Evolutionary conservation across 2,888 invertebrate species (phyloP), one percentile per base, ranked within the genome.

Genomic region (Gari tellinella): DNA sequence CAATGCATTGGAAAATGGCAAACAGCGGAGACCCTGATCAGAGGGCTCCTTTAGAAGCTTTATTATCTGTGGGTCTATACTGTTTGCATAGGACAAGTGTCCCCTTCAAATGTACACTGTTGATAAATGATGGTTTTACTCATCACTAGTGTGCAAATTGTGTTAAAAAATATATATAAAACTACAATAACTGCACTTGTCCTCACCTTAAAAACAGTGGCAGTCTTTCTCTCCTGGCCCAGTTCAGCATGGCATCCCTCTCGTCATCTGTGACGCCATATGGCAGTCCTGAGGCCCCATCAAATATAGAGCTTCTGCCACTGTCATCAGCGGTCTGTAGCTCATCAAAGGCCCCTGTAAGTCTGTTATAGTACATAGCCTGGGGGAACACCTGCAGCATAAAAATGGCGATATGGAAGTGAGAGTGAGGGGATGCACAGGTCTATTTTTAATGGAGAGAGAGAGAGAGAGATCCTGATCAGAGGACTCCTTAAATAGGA

Each of bases 201-300:
- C 17, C 72, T 48, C 79, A 91, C 91, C 88, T 89, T 19, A 91
- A 82, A 76, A 92, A 92, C 10, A 90, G 73, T 15, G 90, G 91
- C 38, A 92, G 83, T 57, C 92, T 81, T 56, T 91, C 89, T 53
- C 86, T 81, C 41, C 87, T 82, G 0, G 91, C 91, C 92, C 92
- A 92, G 48, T 89, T 86, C 60, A 92, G 78, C 88, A 91, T 87
- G 31, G 76, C 75, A 43, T 92, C 91, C 38, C 91, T 75, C 58
- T 91, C 91, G 21, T 82, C 86, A 66, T 91, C 91, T 25, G 91
- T 90, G 31, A 89, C 86, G 5, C 91, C 91, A 79, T 91, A 92
- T 12, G 87, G 88, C 14, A 87, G 84, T 19, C 82, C 55, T 57
- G 79, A 48, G 48, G 66, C 55, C 51, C 61, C 69, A 48, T 65